Base-by-base conservation (phyloP, 2,797 vertebrate genomes). In the Crax fasciolata region DNA sequence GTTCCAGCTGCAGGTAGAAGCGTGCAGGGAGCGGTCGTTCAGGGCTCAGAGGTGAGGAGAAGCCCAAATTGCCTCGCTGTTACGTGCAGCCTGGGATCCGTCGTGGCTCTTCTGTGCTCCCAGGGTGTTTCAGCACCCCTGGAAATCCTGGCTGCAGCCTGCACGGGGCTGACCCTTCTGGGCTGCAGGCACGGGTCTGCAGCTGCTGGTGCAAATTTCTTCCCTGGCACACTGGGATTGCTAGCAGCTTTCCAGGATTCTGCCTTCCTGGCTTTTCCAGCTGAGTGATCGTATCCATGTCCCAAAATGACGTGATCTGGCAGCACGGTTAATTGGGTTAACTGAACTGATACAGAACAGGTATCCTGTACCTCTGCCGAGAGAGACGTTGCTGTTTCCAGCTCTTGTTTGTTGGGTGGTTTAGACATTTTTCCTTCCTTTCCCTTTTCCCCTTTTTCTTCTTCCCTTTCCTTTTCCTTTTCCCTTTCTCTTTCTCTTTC, bases 171-270 rank as follows among this genome's bases (percentile, higher is more conserved):
- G 48, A 57, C 38, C 55, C 70, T 6, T 67, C 74, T 63, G 48
- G 46, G n/a, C 0, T 0, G 30, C 43, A 58, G 35, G 17, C 19
- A 1, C 2, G 5, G 75, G 55, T n/a, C 49, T 35, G 44, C 21
- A 63, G 61, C 21, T 28, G n/a, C 5, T 13, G 48, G 28, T 0
- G 1, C 70, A 72, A n/a, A 25, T 32, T 7, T 89, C 57, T 61
- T 61, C 68, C 62, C 44, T 74, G 75, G 72, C 72, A 73, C 38
- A 14, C 17, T n/a, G 49, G 62, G 25, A 27, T n/a, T 66, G 38
- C 58, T 78, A 7, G n/a, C 24, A 39, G 55, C 67, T 90, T 76
- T 63, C 59, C 77, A 68, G 77, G 63, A 44, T 84, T 95, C 72
- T 39, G 20, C 59, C 55, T 80, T 86, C 39, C 44, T 63, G 30